phyloP scores from a whole-genome alignment of 2,888 invertebrate genomes.

The Stenolophus ochropezus region DNA sequence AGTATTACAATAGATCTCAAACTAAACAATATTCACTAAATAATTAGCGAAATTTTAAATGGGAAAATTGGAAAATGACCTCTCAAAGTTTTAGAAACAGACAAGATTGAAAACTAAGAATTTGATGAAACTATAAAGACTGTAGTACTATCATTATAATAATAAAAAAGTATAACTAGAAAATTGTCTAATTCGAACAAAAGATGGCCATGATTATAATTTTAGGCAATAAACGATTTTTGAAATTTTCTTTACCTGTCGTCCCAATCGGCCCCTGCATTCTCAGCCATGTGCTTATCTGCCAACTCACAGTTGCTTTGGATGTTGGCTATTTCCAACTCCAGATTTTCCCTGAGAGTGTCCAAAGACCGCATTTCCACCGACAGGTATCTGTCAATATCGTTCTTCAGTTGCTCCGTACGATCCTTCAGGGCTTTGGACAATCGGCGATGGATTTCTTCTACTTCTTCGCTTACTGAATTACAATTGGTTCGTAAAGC shows the following conservation, averaged over 20 bases:
- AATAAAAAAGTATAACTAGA: no score
- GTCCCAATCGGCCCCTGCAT: slow-evolving; percentile 86
- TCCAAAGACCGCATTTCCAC: slow-evolving; percentile 91
- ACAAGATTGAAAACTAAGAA: no score
- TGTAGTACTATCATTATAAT: no score
- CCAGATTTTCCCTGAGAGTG: slow-evolving; percentile 93
- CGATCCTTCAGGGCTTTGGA: slow-evolving; percentile 93
- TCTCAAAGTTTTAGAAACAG: no score
- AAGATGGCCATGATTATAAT: no score
- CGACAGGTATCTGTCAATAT: slow-evolving; percentile 93
- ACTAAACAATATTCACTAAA: no score
- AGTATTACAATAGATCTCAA: no score
- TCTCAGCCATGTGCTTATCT: slow-evolving; percentile 94
- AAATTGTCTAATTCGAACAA: no score
- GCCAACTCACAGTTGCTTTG: slow-evolving; percentile 97
- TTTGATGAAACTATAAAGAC: no score
- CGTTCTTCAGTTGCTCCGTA: slow-evolving; percentile 88
- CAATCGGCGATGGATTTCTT: slow-evolving; percentile 91
- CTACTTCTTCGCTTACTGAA: slow-evolving; percentile 94
- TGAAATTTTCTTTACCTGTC: slow-evolving; percentile 76
- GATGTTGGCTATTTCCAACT: slow-evolving; percentile 95
- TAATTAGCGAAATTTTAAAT: no score
- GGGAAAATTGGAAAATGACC: no score
- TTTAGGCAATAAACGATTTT: no score
- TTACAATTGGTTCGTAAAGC: slow-evolving; percentile 92